A percentile compares a stretch with the other conserved stretches of the same genome.
Conservation (phyloP, 64 coral and sea anemone species). For the Anthopleura sola region DNA sequence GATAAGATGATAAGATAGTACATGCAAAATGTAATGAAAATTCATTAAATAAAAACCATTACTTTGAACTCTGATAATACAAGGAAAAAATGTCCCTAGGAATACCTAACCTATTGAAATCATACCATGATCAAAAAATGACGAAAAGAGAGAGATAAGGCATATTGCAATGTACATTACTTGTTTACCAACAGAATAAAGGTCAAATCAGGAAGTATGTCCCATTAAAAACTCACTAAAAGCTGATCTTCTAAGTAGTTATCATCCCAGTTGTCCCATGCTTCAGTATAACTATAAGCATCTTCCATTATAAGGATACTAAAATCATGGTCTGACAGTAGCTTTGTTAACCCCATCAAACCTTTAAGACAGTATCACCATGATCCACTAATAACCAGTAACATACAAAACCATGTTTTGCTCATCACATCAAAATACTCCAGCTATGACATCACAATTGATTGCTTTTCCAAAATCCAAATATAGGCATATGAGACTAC, state of each 20-base stretch:
- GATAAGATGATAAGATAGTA: background rate
- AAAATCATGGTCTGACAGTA: background rate
- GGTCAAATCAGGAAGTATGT: background rate
- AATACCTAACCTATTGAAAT: too few relatives aligned
- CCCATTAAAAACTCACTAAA: slow-evolving; percentile 17
- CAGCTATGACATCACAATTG: slow-evolving; percentile 9
- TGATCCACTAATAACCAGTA: slow-evolving; percentile 4
- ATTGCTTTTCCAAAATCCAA: background rate
- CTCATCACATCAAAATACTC: background rate
- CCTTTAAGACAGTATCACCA: slow-evolving; percentile 1
- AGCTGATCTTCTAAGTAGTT: slow-evolving; percentile 15
- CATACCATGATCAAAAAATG: too few relatives aligned
- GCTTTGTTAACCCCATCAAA: slow-evolving; percentile 23
- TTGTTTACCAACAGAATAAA: background rate
- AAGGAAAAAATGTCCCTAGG: too few relatives aligned
- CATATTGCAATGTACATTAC: background rate
- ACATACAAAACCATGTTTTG: slow-evolving; percentile 7
- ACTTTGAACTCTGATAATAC: background rate
- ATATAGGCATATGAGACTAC: background rate
- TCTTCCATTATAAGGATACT: slow-evolving; percentile 20
- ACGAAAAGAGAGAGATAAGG: too few relatives aligned
- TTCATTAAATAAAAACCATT: background rate
- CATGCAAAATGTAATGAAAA: background rate
- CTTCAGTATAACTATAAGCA: slow-evolving; percentile 9
- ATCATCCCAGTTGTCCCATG: slow-evolving; percentile 10